Evolutionary conservation across 2,113 vertebrate genomes (phyloP).

Genomic region (Dicrurus megarhynchus): DNA sequence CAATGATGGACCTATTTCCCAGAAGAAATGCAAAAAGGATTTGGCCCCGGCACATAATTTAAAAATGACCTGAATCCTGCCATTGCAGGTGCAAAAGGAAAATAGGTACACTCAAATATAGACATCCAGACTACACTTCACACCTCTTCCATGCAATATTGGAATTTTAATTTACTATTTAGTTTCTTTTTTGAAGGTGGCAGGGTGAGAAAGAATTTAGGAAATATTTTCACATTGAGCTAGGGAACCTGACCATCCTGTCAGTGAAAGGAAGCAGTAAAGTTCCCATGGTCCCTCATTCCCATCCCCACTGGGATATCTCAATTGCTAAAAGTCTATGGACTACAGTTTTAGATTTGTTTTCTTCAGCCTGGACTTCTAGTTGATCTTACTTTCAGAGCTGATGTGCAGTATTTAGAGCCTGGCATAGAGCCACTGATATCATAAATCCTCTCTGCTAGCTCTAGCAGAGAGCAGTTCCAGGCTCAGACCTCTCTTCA

Average conservation of each 20-base stretch:
- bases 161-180: neutral
- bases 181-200: neutral
- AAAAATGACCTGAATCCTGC: neutral
- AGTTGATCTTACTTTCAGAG: neutral
- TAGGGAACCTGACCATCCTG: neutral
- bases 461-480: neutral
- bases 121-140: neutral
- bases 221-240: neutral
- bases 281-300: rapidly evolving
- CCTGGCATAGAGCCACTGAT: neutral
- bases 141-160: rapidly evolving
- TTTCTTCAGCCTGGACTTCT: neutral
- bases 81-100: neutral
- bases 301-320: neutral
- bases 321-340: neutral
- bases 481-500: constrained; percentile 13
- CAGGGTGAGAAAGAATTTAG: neutral
- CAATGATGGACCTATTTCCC: neutral
- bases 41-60: neutral
- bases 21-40: neutral
- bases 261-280: neutral
- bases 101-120: neutral
- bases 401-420: neutral
- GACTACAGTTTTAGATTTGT: neutral
- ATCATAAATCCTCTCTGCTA: constrained; percentile 1